Evolutionary conservation across 2,113 vertebrate species (phyloP).

Genomic region (Macrotus californicus): DNA sequence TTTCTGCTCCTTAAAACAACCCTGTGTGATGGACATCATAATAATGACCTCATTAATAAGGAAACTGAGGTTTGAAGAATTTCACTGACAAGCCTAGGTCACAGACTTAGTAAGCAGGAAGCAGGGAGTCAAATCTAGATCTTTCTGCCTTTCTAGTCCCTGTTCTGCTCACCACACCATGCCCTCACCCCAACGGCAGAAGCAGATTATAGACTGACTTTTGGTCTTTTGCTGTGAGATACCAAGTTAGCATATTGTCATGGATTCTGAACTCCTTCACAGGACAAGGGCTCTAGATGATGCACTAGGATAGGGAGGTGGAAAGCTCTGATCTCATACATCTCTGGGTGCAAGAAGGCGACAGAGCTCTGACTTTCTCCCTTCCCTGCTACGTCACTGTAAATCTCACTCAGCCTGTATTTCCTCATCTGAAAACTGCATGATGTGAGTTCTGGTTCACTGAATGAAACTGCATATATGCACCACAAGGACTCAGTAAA

Average conservation of each 20-base stretch:
- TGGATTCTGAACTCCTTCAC: neutral
- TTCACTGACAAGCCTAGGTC: neutral
- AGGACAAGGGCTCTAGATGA: neutral
- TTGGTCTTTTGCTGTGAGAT: neutral
- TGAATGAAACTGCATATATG: neutral
- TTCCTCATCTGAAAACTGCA: neutral
- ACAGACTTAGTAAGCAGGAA: neutral
- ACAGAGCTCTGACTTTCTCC: neutral
- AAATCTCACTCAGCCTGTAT: neutral
- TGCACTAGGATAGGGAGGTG: neutral
- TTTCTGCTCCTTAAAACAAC: neutral
- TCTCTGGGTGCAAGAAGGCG: neutral
- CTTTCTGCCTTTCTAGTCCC: neutral
- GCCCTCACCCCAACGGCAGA: neutral
- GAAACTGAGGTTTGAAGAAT: neutral
- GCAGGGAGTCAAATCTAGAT: neutral
- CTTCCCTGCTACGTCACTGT: neutral
- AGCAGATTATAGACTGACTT: neutral
- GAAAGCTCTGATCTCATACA: neutral
- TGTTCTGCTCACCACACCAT: neutral
- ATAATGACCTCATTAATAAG: neutral
- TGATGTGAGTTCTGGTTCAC: neutral
- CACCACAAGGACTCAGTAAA: neutral
- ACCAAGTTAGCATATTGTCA: neutral
- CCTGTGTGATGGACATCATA: neutral